Evolutionary conservation across 2,797 vertebrate species (phyloP), one percentile per base, ranked within the genome.

Genomic region (Synaphobranchus kaupii): DNA sequence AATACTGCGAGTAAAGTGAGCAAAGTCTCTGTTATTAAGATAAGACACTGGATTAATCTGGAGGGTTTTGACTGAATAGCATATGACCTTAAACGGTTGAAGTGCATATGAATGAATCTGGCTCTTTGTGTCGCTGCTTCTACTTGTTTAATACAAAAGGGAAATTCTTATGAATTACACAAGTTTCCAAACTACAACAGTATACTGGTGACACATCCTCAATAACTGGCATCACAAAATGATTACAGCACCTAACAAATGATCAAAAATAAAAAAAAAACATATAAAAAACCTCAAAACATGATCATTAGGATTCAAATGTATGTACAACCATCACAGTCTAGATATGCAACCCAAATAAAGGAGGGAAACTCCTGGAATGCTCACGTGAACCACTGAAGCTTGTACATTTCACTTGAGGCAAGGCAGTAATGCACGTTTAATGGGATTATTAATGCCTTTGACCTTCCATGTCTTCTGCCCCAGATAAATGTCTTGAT

Each of bases 71-170:
- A 56, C 13, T 56, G 54, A 56, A 56, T 56, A 3, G 54, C 54
- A 56, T 52, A 52, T 52, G 52, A 52, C 52, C 52, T 52, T 13
- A 52, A 0, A 52, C 39, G 39, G 39, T 39, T 39, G 39, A 39
- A 15, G 17, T 56, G 0, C 13, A 56, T 56, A 15, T 15, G 54
- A 56, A 56, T 56, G 15, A 56, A 56, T 56, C 54, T 56, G 54
- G 54, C 54, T 15, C 54, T 66, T 31, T 34, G 1, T 83, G 34
- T 71, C 25, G 47, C 84, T 86, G 25, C 76, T 58, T 60, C 6
- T 86, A 60, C 39, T 86, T 84, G 84, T 86, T 88, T 88, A 86
- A 88, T 88, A 88, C 83, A 86, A 88, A 88, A 50, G 52, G 76
- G 73, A 56, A 83, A 58, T 83, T 88, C 80, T 83, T 50, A 88